These are phyloP conservation scores for Orthonychiurus folsomi DNA, from an alignment of 2,888 invertebrate species.

Conservation along the genomic window DNA sequence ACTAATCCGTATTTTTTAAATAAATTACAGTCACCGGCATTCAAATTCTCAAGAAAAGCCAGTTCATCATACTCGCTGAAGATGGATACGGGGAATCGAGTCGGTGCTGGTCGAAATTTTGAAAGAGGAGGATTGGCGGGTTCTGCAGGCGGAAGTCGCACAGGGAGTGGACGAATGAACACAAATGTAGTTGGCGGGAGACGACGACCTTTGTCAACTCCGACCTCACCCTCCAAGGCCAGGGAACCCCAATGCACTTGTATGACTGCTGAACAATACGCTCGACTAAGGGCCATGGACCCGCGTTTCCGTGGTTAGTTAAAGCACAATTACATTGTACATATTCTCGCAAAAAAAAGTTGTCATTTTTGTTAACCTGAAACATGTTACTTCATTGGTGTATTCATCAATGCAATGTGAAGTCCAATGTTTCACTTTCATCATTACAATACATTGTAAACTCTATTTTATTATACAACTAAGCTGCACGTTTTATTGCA, in stretches of 20 bases:
- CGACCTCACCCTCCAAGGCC: constrained; percentile 79
- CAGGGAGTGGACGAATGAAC: constrained; percentile 47
- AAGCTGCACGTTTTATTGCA: too few species aligned
- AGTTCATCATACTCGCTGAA: constrained; percentile 93
- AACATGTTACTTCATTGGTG: too few species aligned
- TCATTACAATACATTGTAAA: too few species aligned
- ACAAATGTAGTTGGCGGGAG: constrained; percentile 47
- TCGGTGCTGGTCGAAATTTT: constrained; percentile 15
- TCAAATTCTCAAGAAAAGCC: constrained; percentile 95
- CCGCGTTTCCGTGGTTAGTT: constrained; percentile 60
- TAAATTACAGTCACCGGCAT: constrained; percentile 79
- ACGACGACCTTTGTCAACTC: constrained; percentile 84
- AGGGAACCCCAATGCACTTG: constrained; percentile 85
- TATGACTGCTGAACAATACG: constrained; percentile 79
- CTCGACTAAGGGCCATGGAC: constrained; percentile 72
- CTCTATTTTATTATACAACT: too few species aligned
- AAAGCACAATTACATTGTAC: background rate
- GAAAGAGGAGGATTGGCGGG: constrained; percentile 26
- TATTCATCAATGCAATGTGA: too few species aligned
- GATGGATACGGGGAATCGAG: constrained; percentile 54
- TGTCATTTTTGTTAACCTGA: too few species aligned
- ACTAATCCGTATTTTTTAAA: too few species aligned
- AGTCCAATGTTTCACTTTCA: too few species aligned
- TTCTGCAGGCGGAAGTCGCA: constrained; percentile 42
- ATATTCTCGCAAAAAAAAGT: constrained; percentile 9